phyloP scores from a whole-genome alignment of 2,888 invertebrate genomes.

The Chamaedrilus cognettii region DNA sequence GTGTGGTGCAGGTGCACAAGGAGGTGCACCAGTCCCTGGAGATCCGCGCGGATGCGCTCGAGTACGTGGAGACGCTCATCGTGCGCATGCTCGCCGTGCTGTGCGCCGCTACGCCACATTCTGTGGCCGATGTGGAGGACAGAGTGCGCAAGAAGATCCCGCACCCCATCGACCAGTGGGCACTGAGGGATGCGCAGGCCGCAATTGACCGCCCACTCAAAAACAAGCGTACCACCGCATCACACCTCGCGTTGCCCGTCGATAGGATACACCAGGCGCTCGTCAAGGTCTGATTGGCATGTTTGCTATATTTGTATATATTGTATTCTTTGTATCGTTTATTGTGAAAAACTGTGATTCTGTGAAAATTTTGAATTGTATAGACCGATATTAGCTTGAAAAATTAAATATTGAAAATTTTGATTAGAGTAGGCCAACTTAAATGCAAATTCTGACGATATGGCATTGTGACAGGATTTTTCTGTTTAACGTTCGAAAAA shows the following conservation, averaged over 20 bases:
- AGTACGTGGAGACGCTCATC: slow-evolving; percentile 90
- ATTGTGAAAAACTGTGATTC: too few species aligned
- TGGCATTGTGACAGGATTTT: too few species aligned
- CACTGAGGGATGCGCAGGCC: slow-evolving; percentile 84
- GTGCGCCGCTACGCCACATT: slow-evolving; percentile 67
- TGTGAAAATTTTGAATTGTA: too few species aligned
- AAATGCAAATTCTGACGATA: too few species aligned
- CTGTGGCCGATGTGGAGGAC: slow-evolving; percentile 79
- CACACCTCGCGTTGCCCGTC: slow-evolving; percentile 75
- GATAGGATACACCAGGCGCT: slow-evolving; percentile 92
- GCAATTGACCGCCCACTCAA: slow-evolving; percentile 68
- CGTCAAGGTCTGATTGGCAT: slow-evolving; percentile 67
- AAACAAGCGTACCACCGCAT: slow-evolving; percentile 75
- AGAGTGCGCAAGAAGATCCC: slow-evolving; percentile 90
- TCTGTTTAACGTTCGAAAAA: too few species aligned
- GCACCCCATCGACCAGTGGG: slow-evolving; percentile 94
- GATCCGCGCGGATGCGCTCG: slow-evolving; percentile 82
- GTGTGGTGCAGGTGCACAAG: slow-evolving; percentile 83
- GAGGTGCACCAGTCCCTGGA: slow-evolving; percentile 60
- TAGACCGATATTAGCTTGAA: too few species aligned
- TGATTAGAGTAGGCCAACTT: too few species aligned
- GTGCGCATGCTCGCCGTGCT: slow-evolving; percentile 77
- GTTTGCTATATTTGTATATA: not conserved
- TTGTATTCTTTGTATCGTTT: too few species aligned
- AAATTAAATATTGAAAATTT: too few species aligned